Evolutionary conservation across 2,797 vertebrate genomes (phyloP).

Genomic region (Hyperoplus immaculatus): DNA sequence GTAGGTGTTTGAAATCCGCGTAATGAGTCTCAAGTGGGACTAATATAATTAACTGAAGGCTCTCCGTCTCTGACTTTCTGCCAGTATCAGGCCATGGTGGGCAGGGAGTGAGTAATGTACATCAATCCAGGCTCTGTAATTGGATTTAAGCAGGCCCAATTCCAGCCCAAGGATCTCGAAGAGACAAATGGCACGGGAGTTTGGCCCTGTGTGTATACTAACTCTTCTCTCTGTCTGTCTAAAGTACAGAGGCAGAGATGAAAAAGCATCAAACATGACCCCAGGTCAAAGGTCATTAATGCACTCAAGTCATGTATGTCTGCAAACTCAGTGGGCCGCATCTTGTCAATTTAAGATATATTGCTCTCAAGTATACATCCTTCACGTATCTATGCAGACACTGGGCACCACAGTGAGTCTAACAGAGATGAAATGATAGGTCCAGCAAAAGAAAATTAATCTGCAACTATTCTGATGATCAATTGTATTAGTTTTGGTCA

Average conservation of each 20-base stretch:
- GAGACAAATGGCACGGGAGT: conserved; percentile 35
- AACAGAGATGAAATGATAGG: not conserved
- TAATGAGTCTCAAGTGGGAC: conserved; percentile 52
- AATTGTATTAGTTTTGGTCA: not conserved
- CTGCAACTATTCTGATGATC: not conserved
- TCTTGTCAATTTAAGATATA: not conserved
- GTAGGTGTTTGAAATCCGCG: conserved; percentile 51
- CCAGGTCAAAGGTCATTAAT: conserved; percentile 29
- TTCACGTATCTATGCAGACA: not conserved
- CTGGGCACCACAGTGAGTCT: not conserved
- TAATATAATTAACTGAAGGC: conserved; percentile 60
- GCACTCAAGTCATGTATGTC: not conserved
- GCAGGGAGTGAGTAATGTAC: conserved; percentile 64
- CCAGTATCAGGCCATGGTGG: conserved; percentile 30
- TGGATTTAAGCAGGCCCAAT: conserved; percentile 60
- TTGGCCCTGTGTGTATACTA: not conserved
- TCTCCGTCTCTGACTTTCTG: conserved; percentile 24
- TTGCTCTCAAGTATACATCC: not conserved
- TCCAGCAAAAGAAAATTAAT: not conserved
- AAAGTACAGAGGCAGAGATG: not conserved
- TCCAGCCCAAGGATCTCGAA: conserved; percentile 32
- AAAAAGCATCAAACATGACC: not conserved
- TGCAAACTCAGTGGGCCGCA: not conserved
- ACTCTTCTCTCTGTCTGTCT: not conserved
- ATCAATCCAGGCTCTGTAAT: conserved; percentile 59